Evolutionary conservation across 2,797 vertebrate genomes (phyloP).

Genomic region (Taenioides sp.): DNA sequence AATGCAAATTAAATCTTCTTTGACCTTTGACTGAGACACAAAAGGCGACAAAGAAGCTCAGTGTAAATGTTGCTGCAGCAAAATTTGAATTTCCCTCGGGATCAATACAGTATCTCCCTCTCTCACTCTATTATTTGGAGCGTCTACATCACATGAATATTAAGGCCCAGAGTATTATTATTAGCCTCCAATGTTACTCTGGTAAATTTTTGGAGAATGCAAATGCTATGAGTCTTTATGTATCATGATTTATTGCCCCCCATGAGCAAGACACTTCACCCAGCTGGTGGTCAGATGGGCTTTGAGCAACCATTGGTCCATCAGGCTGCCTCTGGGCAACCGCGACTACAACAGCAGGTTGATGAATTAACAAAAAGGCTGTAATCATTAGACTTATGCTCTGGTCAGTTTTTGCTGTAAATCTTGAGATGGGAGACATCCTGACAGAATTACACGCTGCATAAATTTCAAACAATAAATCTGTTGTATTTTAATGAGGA

Average conservation of each 20-base stretch:
- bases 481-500: conserved; percentile 5
- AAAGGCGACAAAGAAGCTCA: too few relatives aligned
- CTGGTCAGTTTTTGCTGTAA: neutral
- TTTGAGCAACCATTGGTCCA: neutral
- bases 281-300: neutral
- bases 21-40: too few relatives aligned
- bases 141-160: too few relatives aligned
- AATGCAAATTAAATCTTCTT: too few relatives aligned
- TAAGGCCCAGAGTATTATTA: neutral
- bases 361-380: neutral
- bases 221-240: neutral
- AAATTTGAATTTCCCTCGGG: too few relatives aligned
- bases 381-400: neutral
- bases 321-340: neutral
- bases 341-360: neutral
- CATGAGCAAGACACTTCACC: too few relatives aligned
- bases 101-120: too few relatives aligned
- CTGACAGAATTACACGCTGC: neutral
- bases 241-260: too few relatives aligned
- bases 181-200: neutral
- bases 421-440: neutral
- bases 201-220: neutral
- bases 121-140: too few relatives aligned
- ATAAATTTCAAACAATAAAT: neutral
- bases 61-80: too few relatives aligned